A percentile compares a stretch with the other conserved stretches of the same genome.
These are phyloP conservation scores for Molossus alvarezi DNA, from an alignment of 2,797 vertebrate genomes.

Conservation along the genomic window DNA sequence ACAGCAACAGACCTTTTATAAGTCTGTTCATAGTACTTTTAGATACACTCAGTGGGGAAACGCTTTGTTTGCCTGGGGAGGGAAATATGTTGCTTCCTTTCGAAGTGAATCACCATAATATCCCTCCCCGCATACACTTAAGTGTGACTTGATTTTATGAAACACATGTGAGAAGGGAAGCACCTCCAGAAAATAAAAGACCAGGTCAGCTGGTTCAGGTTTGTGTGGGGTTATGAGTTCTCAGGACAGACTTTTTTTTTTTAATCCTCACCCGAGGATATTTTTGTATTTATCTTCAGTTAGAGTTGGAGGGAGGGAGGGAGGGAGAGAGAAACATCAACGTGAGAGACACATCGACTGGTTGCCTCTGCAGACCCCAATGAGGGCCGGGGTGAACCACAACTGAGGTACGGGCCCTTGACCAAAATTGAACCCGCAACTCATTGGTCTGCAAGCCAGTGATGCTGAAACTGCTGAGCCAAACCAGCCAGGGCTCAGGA, in stretches of 20 bases:
- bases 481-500: too few species aligned
- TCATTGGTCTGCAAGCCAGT: too few species aligned
- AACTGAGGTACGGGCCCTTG: too few species aligned
- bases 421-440: too few species aligned
- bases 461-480: too few species aligned
- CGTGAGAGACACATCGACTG: too few species aligned
- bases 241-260: background rate
- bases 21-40: background rate
- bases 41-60: constrained; percentile 16
- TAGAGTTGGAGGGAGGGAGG: too few species aligned
- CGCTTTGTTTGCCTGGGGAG: background rate
- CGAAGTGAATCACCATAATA: constrained; percentile 5
- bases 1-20: background rate
- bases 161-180: background rate
- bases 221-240: background rate
- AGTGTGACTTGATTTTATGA: constrained; percentile 45
- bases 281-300: too few species aligned
- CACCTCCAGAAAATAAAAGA: background rate
- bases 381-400: too few species aligned
- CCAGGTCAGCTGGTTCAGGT: background rate
- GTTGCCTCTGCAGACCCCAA: too few species aligned
- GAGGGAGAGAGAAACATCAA: too few species aligned
- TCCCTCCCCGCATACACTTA: background rate
- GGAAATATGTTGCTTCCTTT: constrained; percentile 6
- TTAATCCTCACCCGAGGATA: too few species aligned